Evolutionary conservation across 1,140 invertebrate species (phyloP).

Genomic region (Campodea augens): DNA sequence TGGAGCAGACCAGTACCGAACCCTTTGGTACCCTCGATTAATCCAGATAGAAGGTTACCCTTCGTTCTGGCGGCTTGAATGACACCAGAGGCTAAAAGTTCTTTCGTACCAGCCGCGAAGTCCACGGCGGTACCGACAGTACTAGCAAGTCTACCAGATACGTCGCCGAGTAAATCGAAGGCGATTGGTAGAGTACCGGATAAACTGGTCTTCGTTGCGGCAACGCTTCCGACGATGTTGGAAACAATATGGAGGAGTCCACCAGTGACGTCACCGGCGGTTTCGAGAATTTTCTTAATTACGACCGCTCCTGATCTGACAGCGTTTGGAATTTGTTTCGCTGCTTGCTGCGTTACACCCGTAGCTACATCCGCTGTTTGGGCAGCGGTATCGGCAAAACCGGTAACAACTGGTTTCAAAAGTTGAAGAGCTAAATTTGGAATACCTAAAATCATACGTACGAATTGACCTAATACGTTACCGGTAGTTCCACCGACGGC

Average conservation of each 20-base stretch:
- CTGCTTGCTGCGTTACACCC: conserved; percentile 15
- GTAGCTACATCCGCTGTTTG: conserved; percentile 17
- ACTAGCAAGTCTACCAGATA: conserved; percentile 14
- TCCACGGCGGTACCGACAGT: conserved; percentile 17
- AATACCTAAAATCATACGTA: conserved; percentile 14
- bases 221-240: conserved; percentile 16
- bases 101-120: conserved; percentile 16
- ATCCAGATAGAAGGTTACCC: conserved; percentile 15
- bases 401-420: conserved; percentile 15
- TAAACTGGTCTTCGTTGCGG: conserved; percentile 16
- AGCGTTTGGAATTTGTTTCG: conserved; percentile 16
- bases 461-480: conserved; percentile 17
- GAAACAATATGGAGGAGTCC: conserved; percentile 16
- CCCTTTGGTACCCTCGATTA: conserved; percentile 16
- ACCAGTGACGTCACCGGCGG: conserved; percentile 16
- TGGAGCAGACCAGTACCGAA: conserved; percentile 16
- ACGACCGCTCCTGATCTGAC: conserved; percentile 14
- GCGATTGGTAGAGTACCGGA: conserved; percentile 17
- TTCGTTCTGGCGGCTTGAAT: conserved; percentile 17
- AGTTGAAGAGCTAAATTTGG: conserved; percentile 15
- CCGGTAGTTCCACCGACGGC: conserved; percentile 16
- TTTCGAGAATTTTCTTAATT: conserved; percentile 15
- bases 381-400: conserved; percentile 16
- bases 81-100: conserved; percentile 14
- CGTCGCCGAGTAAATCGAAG: conserved; percentile 16